Evolutionary conservation across 2,113 vertebrate species (phyloP), one percentile per base, ranked within the genome.

Genomic region (Petrocephalus microphthalmus): DNA sequence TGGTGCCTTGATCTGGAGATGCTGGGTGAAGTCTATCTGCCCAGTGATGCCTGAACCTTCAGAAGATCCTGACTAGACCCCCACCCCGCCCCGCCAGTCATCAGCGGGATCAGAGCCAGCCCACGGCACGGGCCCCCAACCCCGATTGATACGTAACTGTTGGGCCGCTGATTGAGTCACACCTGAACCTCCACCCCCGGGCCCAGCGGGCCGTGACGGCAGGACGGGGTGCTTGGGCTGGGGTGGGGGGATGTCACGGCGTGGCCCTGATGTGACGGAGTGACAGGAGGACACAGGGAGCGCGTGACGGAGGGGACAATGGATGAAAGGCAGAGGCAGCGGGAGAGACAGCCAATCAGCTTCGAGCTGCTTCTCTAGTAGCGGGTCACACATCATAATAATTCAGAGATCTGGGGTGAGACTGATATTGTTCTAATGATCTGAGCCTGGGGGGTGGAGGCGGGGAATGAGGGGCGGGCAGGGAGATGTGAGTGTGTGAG

Each of bases 221-320:
- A 20, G 51, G 33, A 45, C 15, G 25, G 71, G 20, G 53, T 47
- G n/a, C 7, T 25, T 29, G 60, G 22, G 57, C 2, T n/a, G 51
- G 7, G 88, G 47, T 4, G 45, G 78, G 45, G 51, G 86, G 64
- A 60, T 42, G 74, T 87, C 87, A 87, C 45, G 52, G 49, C 51
- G 8, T 19, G 37, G 22, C 22, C 37, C 71, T 42, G 51, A 15
- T 52, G 51, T 53, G 67, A 29, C 51, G 57, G 57, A 89, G 78
- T 84, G 85, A 87, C 53, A 67, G 71, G 85, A 47, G 78, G 89
- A 86, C 51, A 47, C 53, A 74, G 60, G 33, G 81, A 78, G 86
- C 90, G 90, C 91, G 90, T 89, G 90, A 37, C 90, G 88, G 84
- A 13, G 53, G 33, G 51, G 15, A 56, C n/a, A 53, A 10, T 29